Conservation (phyloP, 2,888 invertebrate genomes). For the Gymnosoma rotundatum region DNA sequence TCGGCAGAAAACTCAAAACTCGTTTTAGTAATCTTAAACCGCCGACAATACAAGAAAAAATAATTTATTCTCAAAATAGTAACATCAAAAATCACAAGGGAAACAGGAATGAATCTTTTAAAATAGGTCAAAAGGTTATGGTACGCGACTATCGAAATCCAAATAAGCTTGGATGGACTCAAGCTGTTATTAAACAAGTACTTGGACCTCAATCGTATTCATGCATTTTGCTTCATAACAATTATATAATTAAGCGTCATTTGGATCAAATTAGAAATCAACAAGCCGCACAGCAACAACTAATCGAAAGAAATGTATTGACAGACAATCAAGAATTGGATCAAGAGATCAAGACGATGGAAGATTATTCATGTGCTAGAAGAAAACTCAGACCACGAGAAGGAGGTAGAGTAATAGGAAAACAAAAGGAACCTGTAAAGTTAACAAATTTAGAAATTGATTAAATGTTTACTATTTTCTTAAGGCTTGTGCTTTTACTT, state of each 20-base stretch:
- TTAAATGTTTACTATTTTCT: neutral
- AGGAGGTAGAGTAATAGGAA: slow-evolving; percentile 44
- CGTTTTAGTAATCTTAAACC: slow-evolving; percentile 57
- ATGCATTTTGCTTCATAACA: slow-evolving; percentile 18
- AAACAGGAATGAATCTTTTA: slow-evolving; percentile 51
- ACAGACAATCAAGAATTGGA: slow-evolving; percentile 5
- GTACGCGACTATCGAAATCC: slow-evolving; percentile 64
- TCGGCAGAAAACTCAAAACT: slow-evolving; percentile 59
- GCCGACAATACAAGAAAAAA: slow-evolving; percentile 55
- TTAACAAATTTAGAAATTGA: neutral
- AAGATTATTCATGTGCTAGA: slow-evolving; percentile 32
- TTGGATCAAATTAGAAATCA: slow-evolving; percentile 27
- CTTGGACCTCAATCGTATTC: slow-evolving; percentile 43
- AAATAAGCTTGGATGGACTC: slow-evolving; percentile 65
- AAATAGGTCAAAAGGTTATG: slow-evolving; percentile 56
- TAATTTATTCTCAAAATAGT: slow-evolving; percentile 48
- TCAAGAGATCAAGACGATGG: neutral
- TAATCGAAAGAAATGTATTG: slow-evolving; percentile 12
- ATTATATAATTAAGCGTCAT: slow-evolving; percentile 31
- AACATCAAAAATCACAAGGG: slow-evolving; percentile 53
- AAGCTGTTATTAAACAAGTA: slow-evolving; percentile 62
- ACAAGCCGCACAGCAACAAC: slow-evolving; percentile 23
- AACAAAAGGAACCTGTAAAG: neutral
- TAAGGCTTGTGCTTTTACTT: no score
- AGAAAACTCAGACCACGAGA: slow-evolving; percentile 47